Evolutionary conservation across 2,888 invertebrate genomes (phyloP).

Genomic region (Melipona bicolor): DNA sequence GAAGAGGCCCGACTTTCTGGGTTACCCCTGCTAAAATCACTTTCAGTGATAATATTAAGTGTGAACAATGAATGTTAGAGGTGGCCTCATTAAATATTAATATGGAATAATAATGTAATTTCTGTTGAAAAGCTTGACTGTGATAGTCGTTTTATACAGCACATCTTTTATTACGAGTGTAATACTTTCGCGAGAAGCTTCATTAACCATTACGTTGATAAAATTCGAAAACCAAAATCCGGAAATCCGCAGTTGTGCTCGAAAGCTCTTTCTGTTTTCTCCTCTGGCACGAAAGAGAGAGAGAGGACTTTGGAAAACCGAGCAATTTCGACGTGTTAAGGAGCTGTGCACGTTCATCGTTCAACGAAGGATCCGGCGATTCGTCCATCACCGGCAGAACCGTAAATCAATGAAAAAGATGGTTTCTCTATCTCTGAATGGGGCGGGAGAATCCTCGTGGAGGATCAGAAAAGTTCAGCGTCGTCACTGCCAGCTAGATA

Average conservation of each 20-base stretch:
- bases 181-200: too few species aligned
- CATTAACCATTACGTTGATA: too few species aligned
- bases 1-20: too few species aligned
- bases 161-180: too few species aligned
- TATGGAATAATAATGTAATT: too few species aligned
- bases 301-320: constrained; percentile 30
- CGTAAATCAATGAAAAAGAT: background rate
- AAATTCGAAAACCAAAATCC: too few species aligned
- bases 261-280: constrained; percentile 18
- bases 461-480: constrained; percentile 20
- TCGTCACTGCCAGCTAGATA: constrained; percentile 1
- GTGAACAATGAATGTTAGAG: too few species aligned
- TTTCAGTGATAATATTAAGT: too few species aligned
- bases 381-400: background rate
- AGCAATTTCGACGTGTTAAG: constrained; percentile 21
- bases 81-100: too few species aligned
- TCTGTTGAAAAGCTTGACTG: too few species aligned
- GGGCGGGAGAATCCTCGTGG: background rate
- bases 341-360: background rate
- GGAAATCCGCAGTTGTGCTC: constrained; percentile 1
- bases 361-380: background rate
- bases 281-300: background rate
- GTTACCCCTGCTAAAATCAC: too few species aligned
- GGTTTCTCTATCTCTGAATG: background rate
- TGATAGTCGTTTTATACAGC: too few species aligned